Evolutionary conservation across 1,140 invertebrate species (phyloP), one percentile per base, ranked within the genome.

Genomic region (Penaeus japonicus): DNA sequence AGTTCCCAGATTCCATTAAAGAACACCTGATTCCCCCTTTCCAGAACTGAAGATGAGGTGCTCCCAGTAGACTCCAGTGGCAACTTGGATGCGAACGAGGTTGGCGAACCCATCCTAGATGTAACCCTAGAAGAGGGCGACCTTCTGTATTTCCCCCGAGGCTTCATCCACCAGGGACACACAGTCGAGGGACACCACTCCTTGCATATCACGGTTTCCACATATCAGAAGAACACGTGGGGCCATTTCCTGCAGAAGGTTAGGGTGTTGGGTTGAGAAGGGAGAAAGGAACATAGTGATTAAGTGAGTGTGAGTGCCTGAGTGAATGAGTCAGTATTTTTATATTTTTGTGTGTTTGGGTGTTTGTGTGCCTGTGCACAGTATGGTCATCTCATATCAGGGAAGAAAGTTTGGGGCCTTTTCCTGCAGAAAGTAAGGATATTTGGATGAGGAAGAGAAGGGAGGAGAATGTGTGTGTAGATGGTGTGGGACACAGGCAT

Each of bases 351-450:
- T n/a, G n/a, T n/a, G n/a, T n/a, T n/a, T n/a, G n/a, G n/a, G n/a
- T n/a, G n/a, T n/a, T n/a, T n/a, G n/a, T n/a, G n/a, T n/a, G n/a
- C n/a, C n/a, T n/a, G n/a, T 99, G 1, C 98, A 99, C 92, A 95
- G 99, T 0, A 99, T 98, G 0, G 92, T 99, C 2, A 99, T 98
- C 32, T 95, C 96, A 87, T 98, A 97, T 92, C 98, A 99, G 92
- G n/a, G n/a, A 95, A 95, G 91, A 98, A 98, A 91, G 94, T 96
- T 17, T 99, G 96, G 95, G 96, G 95, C 81, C 97, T 99, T 94
- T 94, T 98, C 17, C 92, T 99, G 75, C 95, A 98, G 92, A 95
- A 96, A 91, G 62, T 87, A 18, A 62, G 77, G 5, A 0, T 15
- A 47, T 10, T 47, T 1, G 5, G 47, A 12, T 47, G 47, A 12